Conservation (phyloP, 2,888 invertebrate species). For the Eupithecia inturbata region DNA sequence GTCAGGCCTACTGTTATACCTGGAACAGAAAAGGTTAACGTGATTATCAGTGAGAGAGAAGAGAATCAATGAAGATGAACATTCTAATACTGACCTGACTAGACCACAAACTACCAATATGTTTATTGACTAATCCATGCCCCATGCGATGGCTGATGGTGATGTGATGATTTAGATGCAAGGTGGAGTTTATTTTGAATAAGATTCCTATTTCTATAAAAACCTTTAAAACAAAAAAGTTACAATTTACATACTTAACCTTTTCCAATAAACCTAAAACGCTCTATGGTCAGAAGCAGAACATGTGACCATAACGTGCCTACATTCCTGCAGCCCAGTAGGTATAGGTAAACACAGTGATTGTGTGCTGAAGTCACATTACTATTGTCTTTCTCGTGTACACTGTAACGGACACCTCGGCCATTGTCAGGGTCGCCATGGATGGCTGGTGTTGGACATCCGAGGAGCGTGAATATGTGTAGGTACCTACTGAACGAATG, state of each 20-base stretch:
- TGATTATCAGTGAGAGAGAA: background rate
- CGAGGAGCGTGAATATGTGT: background rate
- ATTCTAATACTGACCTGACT: background rate
- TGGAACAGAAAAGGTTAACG: slow-evolving; percentile 45
- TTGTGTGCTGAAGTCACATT: background rate
- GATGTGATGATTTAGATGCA: too few relatives aligned
- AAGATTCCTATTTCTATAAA: background rate
- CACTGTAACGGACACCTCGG: background rate
- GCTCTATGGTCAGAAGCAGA: background rate
- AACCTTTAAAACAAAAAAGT: background rate
- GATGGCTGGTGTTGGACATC: background rate
- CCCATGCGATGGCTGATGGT: too few relatives aligned
- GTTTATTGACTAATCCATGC: background rate
- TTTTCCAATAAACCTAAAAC: background rate
- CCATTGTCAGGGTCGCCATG: slow-evolving; percentile 18
- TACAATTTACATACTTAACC: background rate
- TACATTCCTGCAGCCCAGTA: background rate
- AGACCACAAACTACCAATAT: background rate
- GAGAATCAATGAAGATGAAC: background rate
- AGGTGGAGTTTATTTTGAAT: background rate
- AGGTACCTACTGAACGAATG: background rate
- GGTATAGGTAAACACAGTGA: slow-evolving; percentile 4
- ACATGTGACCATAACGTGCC: background rate
- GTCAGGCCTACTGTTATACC: slow-evolving; percentile 89
- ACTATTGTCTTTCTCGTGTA: slow-evolving; percentile 2